These are phyloP conservation scores for Hypolimnas misippus DNA, from an alignment of 2,888 invertebrate genomes.

Conservation along the genomic window DNA sequence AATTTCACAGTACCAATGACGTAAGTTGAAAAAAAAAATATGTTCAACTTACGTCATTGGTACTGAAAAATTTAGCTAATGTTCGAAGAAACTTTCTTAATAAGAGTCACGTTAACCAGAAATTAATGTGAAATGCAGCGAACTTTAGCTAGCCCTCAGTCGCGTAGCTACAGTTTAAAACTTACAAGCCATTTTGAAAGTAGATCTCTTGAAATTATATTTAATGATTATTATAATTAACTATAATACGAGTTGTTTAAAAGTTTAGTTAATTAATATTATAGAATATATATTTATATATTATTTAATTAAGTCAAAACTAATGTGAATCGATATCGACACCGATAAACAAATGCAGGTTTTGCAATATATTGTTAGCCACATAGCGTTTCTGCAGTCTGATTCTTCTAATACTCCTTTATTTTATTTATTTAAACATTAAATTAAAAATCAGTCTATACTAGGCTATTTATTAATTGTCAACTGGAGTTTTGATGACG, in stretches of 20 bases:
- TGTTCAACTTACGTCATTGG: constrained; percentile 2
- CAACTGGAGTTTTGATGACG: too few species aligned
- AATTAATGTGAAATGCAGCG: constrained; percentile 37
- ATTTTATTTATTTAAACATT: too few species aligned
- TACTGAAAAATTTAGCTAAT: constrained; percentile 6
- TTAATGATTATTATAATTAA: neutral
- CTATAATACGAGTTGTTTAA: neutral
- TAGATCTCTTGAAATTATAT: constrained; percentile 22
- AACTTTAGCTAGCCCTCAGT: constrained; percentile 21
- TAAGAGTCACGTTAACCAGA: constrained; percentile 37
- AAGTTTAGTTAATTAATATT: neutral
- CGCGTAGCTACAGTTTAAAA: constrained; percentile 30
- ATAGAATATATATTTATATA: too few species aligned
- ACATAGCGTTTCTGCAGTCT: too few species aligned
- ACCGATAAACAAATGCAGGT: too few species aligned
- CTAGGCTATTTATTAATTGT: too few species aligned
- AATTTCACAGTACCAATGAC: too few species aligned
- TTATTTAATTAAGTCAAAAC: too few species aligned
- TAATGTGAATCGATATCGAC: too few species aligned
- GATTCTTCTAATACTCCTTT: too few species aligned
- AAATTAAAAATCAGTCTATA: too few species aligned
- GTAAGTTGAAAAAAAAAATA: neutral
- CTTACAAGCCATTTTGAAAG: constrained; percentile 22
- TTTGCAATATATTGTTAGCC: too few species aligned
- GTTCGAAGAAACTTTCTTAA: constrained; percentile 38